Conservation (phyloP, 1,140 invertebrate species). For the Aphaenogaster floridana region DNA sequence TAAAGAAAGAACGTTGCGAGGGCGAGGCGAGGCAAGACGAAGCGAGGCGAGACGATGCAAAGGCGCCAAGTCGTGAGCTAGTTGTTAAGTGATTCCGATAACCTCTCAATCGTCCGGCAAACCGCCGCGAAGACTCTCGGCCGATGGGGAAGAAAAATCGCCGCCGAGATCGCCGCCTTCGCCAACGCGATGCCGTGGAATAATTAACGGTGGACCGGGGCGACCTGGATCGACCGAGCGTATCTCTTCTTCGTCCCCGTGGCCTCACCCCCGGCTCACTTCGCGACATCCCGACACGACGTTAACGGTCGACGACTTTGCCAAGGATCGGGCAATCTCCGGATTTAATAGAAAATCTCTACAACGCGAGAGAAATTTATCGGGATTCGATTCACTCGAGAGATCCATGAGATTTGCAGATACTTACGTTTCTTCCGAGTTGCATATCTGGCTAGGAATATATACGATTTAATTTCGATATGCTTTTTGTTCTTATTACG, state of each 20-base stretch:
- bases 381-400: neutral
- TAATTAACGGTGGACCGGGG: slow-evolving; percentile 83
- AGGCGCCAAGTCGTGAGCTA: slow-evolving; percentile 85
- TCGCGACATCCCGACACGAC: slow-evolving; percentile 71
- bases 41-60: slow-evolving; percentile 76
- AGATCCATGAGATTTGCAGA: neutral
- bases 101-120: slow-evolving; percentile 84
- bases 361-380: neutral
- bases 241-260: slow-evolving; percentile 79
- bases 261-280: slow-evolving; percentile 48
- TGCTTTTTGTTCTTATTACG: neutral
- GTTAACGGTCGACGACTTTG: slow-evolving; percentile 78
- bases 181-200: slow-evolving; percentile 80
- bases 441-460: neutral
- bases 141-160: slow-evolving; percentile 63
- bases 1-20: slow-evolving; percentile 66
- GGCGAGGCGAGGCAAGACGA: slow-evolving; percentile 76
- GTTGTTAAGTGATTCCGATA: slow-evolving; percentile 86
- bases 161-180: slow-evolving; percentile 72
- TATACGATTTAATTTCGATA: neutral
- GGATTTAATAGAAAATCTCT: slow-evolving; percentile 43
- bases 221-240: slow-evolving; percentile 81
- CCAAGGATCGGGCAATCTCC: neutral
- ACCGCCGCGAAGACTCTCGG: slow-evolving; percentile 70
- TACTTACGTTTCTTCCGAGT: neutral